Percentiles rank a stretch among this genome's conserved stretches.
These are phyloP conservation scores for Zygothrica quintamaculata DNA, from an alignment of 2,888 invertebrate genomes.

Conservation along the genomic window DNA sequence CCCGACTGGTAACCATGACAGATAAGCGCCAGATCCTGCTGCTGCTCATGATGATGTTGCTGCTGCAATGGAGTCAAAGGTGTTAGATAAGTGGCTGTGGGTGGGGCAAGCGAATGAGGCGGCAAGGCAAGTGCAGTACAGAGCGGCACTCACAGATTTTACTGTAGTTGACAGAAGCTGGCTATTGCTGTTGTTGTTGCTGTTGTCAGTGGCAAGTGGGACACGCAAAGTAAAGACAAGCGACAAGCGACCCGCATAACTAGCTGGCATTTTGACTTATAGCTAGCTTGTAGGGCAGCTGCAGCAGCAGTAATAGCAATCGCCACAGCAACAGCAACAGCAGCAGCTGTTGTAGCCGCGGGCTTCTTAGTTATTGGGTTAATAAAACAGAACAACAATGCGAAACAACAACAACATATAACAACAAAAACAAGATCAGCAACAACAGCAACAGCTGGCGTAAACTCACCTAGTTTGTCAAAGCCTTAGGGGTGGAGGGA, in stretches of 20 bases:
- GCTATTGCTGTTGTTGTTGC: conserved; percentile 8
- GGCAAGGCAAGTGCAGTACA: background rate
- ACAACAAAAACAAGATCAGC: conserved; percentile 26
- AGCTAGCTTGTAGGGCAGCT: conserved; percentile 31
- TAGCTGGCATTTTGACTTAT: conserved; percentile 67
- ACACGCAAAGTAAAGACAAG: conserved; percentile 55
- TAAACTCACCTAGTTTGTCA: conserved; percentile 61
- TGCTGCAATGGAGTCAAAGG: conserved; percentile 69
- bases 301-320: conserved; percentile 20
- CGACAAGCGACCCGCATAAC: conserved; percentile 70
- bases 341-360: conserved; percentile 34
- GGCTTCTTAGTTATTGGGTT: conserved; percentile 74
- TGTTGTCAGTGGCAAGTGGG: conserved; percentile 64
- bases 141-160: conserved; percentile 33
- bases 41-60: conserved; percentile 15
- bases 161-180: conserved; percentile 51
- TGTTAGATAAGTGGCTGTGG: conserved; percentile 68
- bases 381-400: conserved; percentile 70
- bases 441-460: conserved; percentile 16
- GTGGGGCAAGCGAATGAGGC: background rate
- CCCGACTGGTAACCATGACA: conserved; percentile 73
- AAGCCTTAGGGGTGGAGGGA: conserved; percentile 24
- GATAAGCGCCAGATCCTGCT: conserved; percentile 62
- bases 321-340: conserved; percentile 33
- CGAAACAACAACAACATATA: conserved; percentile 23